Percentiles rank a stretch among this genome's conserved stretches.
These are phyloP conservation scores for Choloepus didactylus DNA, from an alignment of 2,797 vertebrate genomes.

Conservation along the genomic window DNA sequence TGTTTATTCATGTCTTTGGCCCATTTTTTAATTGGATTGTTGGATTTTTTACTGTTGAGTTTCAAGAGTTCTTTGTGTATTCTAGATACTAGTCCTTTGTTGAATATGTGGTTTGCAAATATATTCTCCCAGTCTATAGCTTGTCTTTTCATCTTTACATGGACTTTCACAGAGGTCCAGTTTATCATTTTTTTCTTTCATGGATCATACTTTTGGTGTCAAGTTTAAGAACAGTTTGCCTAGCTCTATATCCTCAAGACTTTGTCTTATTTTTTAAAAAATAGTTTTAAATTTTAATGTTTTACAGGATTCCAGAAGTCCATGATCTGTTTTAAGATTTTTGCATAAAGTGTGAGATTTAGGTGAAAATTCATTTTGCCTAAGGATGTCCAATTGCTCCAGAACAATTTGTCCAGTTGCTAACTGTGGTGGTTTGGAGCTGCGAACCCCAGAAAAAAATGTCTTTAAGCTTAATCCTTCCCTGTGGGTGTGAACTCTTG, in stretches of 20 bases:
- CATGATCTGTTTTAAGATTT: background rate
- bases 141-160: conserved; percentile 8
- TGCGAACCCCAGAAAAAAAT: too few species aligned
- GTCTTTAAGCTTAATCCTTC: too few species aligned
- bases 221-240: background rate
- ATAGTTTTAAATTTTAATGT: background rate
- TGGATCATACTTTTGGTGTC: background rate
- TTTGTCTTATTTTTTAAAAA: background rate
- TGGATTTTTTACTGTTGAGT: background rate
- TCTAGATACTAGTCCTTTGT: conserved; percentile 11
- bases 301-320: background rate
- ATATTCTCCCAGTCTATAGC: conserved; percentile 18
- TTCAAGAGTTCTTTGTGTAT: background rate
- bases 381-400: background rate
- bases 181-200: conserved; percentile 3
- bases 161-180: background rate
- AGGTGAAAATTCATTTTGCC: background rate
- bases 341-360: background rate
- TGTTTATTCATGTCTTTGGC: background rate
- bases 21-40: background rate
- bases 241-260: background rate
- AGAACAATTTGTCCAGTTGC: too few species aligned
- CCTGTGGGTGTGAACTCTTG: too few species aligned
- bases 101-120: background rate
- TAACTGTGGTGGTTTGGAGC: too few species aligned